Conservation (phyloP, 2,888 invertebrate species). For the Drosophila engyochracea region DNA sequence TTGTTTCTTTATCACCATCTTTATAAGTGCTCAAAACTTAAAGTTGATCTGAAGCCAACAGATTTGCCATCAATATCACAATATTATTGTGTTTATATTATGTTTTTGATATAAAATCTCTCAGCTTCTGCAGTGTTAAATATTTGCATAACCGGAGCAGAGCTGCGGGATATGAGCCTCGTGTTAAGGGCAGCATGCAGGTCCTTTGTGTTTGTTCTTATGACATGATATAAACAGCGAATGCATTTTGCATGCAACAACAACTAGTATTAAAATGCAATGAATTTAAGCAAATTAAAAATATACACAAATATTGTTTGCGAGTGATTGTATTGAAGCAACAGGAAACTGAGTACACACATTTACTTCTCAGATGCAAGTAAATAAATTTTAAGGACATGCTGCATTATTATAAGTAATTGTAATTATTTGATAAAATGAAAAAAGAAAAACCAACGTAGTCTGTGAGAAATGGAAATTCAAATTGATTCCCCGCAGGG, state of each 20-base stretch:
- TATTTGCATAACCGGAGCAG: conserved; percentile 33
- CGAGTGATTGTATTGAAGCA: conserved; percentile 1
- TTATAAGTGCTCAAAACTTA: background rate
- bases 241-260: conserved; percentile 62
- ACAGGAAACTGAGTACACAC: conserved; percentile 77
- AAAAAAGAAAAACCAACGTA: conserved; percentile 15
- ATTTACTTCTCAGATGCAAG: conserved; percentile 68
- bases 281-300: background rate
- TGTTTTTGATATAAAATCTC: conserved; percentile 9
- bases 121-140: conserved; percentile 14
- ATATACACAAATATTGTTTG: conserved; percentile 3
- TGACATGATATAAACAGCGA: conserved; percentile 30
- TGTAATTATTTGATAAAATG: conserved; percentile 32
- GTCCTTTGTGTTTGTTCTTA: conserved; percentile 9
- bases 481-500: conserved; percentile 17
- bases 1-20: background rate
- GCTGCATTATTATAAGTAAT: conserved; percentile 32
- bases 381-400: conserved; percentile 29
- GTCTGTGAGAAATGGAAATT: conserved; percentile 44
- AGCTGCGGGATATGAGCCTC: conserved; percentile 1
- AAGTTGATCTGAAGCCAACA: background rate
- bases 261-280: conserved; percentile 5
- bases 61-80: background rate
- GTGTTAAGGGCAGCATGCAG: background rate
- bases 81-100: background rate